These are phyloP conservation scores for Corynorhinus townsendii DNA, from an alignment of 2,113 vertebrate species.

Conservation along the genomic window DNA sequence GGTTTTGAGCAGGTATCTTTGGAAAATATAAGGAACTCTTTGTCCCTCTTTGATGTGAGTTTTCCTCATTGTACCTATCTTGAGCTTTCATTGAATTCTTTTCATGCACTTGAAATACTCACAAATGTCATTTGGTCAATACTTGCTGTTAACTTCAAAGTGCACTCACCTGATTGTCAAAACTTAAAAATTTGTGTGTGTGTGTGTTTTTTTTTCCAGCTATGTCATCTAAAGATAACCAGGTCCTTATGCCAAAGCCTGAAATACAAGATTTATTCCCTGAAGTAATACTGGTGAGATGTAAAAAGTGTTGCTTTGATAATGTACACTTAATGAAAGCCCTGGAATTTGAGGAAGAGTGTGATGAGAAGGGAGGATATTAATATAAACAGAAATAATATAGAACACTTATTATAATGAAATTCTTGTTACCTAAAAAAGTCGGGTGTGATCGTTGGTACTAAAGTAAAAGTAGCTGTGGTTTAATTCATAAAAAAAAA, in stretches of 20 bases:
- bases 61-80: not conserved
- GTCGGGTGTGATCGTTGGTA: no score
- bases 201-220: not conserved
- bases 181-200: not conserved
- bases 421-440: not conserved
- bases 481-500: no score
- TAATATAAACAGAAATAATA: no score
- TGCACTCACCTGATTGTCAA: not conserved
- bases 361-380: no score
- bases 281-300: not conserved
- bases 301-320: not conserved
- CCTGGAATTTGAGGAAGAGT: not conserved
- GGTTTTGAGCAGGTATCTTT: not conserved
- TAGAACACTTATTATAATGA: no score
- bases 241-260: not conserved
- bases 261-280: not conserved
- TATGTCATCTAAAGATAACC: not conserved
- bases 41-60: not conserved
- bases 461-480: no score
- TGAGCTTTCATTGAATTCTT: not conserved
- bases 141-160: not conserved
- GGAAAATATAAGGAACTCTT: not conserved
- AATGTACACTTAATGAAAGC: not conserved
- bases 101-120: not conserved
- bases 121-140: not conserved